Base-by-base conservation (phyloP, 2,797 vertebrate species). In the Sarcoramphus papa region DNA sequence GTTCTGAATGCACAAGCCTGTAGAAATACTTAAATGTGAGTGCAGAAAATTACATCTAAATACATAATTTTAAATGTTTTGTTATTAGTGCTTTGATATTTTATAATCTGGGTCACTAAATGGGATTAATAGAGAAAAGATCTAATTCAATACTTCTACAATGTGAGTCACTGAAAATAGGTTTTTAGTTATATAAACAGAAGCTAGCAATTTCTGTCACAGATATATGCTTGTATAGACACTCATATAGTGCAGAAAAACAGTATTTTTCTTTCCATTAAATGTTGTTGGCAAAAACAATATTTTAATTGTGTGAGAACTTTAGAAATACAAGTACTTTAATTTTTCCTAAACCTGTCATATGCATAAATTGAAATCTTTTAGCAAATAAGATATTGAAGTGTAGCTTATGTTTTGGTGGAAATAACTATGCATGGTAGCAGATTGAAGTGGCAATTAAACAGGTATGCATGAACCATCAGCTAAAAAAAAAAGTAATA, bases 11-110 rank as follows among this genome's bases (percentile, higher is more conserved):
- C 40, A 77, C 18, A 94, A 90, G 83, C 54, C 85, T 96, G 92
- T 40, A 70, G 82, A 97, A 97, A 79, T 79, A 77, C 95, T 97
- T 97, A 97, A 94, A 96, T 24, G 12, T 15, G 35, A 85, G n/a
- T 78, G 27, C 48, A 96, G 53, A 97, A 97, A 96, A 97, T 85
- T 63, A 75, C 4, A 60, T 76, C 9, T 30, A 87, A 83, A 77
- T 79, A 31, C 19, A 74, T 60, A 0, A 88, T 69, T 88, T 86
- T 10, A 82, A 85, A 64, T 68, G n/a, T 30, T 63, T 69, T 93
- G 47, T 84, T 53, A 90, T 63, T 80, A 88, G 25, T 73, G 27
- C 15, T 85, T 92, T 80, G 17, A 37, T 86, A 68, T 77, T 92
- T 85, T 91, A 88, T 73, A 50, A 60, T 90, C 25, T 69, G 27